Evolutionary conservation across 2,888 invertebrate species (phyloP).

Genomic region (Leptopterna dolabrata): DNA sequence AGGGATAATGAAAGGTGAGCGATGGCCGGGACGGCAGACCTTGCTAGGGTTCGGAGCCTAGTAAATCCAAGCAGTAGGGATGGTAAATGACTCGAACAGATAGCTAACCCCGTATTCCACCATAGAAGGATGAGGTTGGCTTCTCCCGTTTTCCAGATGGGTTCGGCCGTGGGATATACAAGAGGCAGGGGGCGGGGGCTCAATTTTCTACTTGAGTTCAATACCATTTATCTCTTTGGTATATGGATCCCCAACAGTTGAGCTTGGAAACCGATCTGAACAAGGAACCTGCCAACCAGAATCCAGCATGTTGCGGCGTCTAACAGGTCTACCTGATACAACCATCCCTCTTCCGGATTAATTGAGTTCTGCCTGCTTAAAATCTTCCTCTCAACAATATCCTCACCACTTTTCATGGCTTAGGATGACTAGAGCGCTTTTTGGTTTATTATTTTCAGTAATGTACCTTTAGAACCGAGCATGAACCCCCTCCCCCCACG

Average conservation of each 20-base stretch:
- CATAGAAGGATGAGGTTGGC: conserved; percentile 15
- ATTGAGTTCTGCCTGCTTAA: neutral
- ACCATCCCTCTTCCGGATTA: neutral
- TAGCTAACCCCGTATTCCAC: neutral
- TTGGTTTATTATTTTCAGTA: too few species aligned
- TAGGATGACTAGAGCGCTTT: too few species aligned
- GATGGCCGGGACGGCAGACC: neutral
- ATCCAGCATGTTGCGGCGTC: neutral
- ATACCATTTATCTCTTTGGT: conserved; percentile 56
- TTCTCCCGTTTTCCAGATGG: neutral
- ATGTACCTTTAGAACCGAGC: too few species aligned
- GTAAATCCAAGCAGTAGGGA: neutral
- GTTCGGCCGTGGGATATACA: neutral
- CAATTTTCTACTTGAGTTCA: conserved; percentile 58
- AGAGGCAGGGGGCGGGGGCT: conserved; percentile 21
- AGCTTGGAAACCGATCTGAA: neutral
- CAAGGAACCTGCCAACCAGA: neutral
- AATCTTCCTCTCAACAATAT: neutral
- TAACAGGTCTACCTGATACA: neutral
- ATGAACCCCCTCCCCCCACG: too few species aligned
- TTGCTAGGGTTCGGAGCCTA: neutral
- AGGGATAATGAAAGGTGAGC: neutral
- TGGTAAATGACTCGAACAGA: conserved; percentile 46
- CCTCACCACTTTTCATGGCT: too few species aligned
- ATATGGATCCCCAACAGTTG: neutral